Conservation (phyloP, 2,888 invertebrate species). For the Muschampia plurimacula region DNA sequence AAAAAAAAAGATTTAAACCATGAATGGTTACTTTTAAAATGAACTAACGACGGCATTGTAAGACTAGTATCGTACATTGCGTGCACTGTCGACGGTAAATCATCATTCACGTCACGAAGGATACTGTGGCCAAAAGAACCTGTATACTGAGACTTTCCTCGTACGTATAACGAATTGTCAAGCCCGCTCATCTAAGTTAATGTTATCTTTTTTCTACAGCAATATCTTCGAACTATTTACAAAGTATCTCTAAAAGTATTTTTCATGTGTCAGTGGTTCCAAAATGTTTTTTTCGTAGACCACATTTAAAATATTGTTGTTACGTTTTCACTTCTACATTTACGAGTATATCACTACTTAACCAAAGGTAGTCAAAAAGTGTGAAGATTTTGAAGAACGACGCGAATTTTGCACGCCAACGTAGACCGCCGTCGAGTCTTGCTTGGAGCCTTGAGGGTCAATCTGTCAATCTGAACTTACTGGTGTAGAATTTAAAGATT, state of each 20-base stretch:
- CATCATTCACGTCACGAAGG: slow-evolving; percentile 48
- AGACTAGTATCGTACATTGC: slow-evolving; percentile 14
- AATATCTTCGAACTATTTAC: neutral
- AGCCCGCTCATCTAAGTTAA: neutral
- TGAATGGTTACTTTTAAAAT: slow-evolving; percentile 1
- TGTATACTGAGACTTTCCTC: neutral
- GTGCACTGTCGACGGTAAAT: slow-evolving; percentile 34
- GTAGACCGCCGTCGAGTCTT: too few relatives aligned
- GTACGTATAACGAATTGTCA: neutral
- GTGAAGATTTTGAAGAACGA: too few relatives aligned
- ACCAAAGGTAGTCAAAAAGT: too few relatives aligned
- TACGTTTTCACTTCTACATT: too few relatives aligned
- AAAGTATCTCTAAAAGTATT: neutral
- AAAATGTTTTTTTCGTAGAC: too few relatives aligned
- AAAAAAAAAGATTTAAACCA: neutral
- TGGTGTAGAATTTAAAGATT: too few relatives aligned
- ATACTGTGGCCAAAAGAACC: slow-evolving; percentile 18
- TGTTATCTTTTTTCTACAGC: neutral
- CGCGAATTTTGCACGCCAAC: too few relatives aligned
- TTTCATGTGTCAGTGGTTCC: neutral
- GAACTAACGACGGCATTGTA: slow-evolving; percentile 22
- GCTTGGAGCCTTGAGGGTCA: too few relatives aligned
- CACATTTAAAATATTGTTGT: too few relatives aligned
- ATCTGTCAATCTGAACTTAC: too few relatives aligned
- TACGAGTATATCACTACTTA: too few relatives aligned